Evolutionary conservation across 2,113 vertebrate species (phyloP).

Genomic region (Labrus mixtus): DNA sequence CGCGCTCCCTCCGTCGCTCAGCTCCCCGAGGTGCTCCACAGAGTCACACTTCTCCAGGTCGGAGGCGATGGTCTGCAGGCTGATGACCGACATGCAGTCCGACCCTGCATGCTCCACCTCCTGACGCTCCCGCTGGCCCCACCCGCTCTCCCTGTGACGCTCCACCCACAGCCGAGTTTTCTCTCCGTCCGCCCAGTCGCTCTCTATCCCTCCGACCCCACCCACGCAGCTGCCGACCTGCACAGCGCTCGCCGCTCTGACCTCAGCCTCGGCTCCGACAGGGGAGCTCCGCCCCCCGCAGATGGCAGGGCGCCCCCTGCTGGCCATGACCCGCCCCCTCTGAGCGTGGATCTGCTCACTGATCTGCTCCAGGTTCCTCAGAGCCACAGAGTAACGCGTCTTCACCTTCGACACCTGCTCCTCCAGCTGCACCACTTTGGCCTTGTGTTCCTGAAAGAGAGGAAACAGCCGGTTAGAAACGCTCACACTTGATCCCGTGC

Average conservation of each 20-base stretch:
- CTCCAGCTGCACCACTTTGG: slow-evolving; percentile 88
- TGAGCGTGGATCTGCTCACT: slow-evolving; percentile 93
- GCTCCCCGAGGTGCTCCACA: slow-evolving; percentile 87
- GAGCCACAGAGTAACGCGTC: slow-evolving; percentile 88
- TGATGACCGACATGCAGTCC: slow-evolving; percentile 87
- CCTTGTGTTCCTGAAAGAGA: slow-evolving; percentile 89
- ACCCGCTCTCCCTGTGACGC: slow-evolving; percentile 75
- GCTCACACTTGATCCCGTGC: no score
- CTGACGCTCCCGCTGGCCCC: slow-evolving; percentile 73
- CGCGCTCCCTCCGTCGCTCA: slow-evolving; percentile 76
- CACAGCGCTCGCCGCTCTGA: slow-evolving; percentile 12
- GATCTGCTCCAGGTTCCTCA: slow-evolving; percentile 93
- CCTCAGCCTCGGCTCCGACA: slow-evolving; percentile 80
- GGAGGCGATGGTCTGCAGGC: slow-evolving; percentile 90
- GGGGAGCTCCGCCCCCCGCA: slow-evolving; percentile 81
- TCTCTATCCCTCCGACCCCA: slow-evolving; percentile 40
- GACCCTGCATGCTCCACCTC: slow-evolving; percentile 62
- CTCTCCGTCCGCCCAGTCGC: slow-evolving; percentile 74
- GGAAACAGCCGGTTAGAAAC: background rate
- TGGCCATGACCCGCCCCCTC: slow-evolving; percentile 66
- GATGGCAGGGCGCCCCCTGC: slow-evolving; percentile 42
- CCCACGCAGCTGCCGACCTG: slow-evolving; percentile 38
- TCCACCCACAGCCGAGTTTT: slow-evolving; percentile 81
- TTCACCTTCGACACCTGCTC: slow-evolving; percentile 88
- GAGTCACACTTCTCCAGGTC: slow-evolving; percentile 94